Evolutionary conservation across 2,888 invertebrate species (phyloP).

Genomic region (Acrobasis suavella): DNA sequence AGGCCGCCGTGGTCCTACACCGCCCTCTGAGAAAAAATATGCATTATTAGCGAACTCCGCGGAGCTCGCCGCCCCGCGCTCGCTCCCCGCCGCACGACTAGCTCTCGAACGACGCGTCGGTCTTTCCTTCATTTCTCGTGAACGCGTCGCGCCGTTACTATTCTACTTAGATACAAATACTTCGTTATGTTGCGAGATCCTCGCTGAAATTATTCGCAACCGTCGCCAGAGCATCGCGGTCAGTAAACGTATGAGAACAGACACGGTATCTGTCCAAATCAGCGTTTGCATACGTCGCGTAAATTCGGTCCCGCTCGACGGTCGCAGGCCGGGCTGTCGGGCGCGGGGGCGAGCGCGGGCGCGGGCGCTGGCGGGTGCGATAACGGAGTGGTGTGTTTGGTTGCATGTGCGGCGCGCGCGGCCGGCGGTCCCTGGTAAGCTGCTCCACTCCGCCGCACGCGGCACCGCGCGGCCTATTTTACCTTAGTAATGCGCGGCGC

Average conservation of each 20-base stretch:
- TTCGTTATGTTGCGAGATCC: too few species aligned
- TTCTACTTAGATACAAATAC: too few species aligned
- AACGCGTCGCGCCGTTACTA: too few species aligned
- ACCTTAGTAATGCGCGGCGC: conserved; percentile 73
- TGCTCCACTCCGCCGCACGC: conserved; percentile 47
- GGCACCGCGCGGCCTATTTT: conserved; percentile 62
- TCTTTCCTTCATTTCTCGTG: too few species aligned
- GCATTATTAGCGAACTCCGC: conserved; percentile 59
- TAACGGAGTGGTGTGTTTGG: conserved; percentile 63
- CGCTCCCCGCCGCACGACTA: neutral
- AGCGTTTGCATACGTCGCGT: too few species aligned
- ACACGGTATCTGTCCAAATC: too few species aligned
- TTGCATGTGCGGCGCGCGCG: conserved; percentile 65
- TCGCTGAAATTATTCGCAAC: too few species aligned
- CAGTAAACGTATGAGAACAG: too few species aligned
- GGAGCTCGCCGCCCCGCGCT: conserved; percentile 15
- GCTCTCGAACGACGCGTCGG: too few species aligned
- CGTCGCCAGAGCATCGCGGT: too few species aligned
- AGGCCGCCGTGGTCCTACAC: too few species aligned
- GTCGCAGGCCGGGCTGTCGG: neutral
- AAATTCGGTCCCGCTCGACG: too few species aligned
- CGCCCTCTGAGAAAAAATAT: conserved; percentile 64
- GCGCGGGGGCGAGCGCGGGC: conserved; percentile 16
- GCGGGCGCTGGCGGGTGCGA: conserved; percentile 32
- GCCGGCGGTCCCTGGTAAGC: conserved; percentile 58